Evolutionary conservation across 2,888 invertebrate species (phyloP).

Genomic region (Chalcosyrphus nemorum): DNA sequence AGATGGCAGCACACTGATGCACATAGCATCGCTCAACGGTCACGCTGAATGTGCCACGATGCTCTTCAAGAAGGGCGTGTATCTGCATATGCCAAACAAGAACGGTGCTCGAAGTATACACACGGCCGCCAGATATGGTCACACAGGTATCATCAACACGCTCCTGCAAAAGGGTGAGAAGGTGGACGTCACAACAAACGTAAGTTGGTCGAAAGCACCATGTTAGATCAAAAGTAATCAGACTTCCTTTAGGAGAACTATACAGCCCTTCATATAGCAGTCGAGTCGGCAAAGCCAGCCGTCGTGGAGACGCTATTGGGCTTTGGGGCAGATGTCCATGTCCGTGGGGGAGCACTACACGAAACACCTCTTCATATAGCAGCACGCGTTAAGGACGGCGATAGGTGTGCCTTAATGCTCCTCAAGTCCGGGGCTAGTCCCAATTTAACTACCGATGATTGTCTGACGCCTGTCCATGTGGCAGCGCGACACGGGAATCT

Average conservation of each 20-base stretch:
- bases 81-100: constrained; percentile 99
- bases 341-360: constrained; percentile 92
- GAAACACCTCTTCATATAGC: constrained; percentile 99
- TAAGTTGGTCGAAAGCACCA: constrained; percentile 81
- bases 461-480: constrained; percentile 98
- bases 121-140: constrained; percentile 98
- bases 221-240: not conserved
- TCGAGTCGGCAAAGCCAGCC: constrained; percentile 95
- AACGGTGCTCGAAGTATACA: constrained; percentile 97
- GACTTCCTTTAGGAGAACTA: constrained; percentile 90
- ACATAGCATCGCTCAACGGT: constrained; percentile 98
- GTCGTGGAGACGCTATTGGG: constrained; percentile 98
- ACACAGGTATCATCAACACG: constrained; percentile 98
- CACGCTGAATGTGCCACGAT: constrained; percentile 99
- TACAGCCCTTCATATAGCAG: constrained; percentile 98
- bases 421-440: constrained; percentile 98
- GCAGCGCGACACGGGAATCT: constrained; percentile 96
- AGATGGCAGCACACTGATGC: constrained; percentile 99
- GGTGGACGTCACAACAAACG: constrained; percentile 97
- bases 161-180: constrained; percentile 97
- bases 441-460: constrained; percentile 97
- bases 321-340: constrained; percentile 98
- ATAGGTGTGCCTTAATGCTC: constrained; percentile 97
- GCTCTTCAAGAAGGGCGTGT: constrained; percentile 99
- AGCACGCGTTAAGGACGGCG: constrained; percentile 95